These are phyloP conservation scores for Eristalinus aeneus DNA, from an alignment of 2,888 invertebrate species.

Conservation along the genomic window DNA sequence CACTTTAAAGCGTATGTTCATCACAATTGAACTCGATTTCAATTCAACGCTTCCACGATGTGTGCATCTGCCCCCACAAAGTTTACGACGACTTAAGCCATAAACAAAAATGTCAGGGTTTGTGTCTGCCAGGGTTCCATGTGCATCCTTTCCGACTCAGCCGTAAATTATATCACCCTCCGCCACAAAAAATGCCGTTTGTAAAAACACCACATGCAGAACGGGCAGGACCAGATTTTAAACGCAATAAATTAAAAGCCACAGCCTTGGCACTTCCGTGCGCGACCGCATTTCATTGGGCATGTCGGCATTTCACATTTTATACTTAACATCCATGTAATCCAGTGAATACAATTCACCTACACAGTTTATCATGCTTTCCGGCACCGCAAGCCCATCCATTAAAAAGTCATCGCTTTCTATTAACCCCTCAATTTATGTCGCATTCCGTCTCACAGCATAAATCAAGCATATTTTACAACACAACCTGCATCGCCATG, in stretches of 20 bases:
- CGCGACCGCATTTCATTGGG: background rate
- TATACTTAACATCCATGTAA: conserved; percentile 26
- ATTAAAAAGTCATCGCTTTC: conserved; percentile 46
- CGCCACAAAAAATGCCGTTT: background rate
- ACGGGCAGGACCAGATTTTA: background rate
- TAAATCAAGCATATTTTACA: conserved; percentile 50
- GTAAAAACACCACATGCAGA: background rate
- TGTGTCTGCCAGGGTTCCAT: background rate
- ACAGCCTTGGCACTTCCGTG: background rate
- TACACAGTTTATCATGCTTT: conserved; percentile 13
- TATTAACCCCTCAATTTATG: conserved; percentile 22
- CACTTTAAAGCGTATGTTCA: too few relatives aligned
- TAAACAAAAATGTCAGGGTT: background rate
- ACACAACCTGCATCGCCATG: conserved; percentile 7
- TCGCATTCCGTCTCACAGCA: conserved; percentile 13
- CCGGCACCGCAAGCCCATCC: background rate
- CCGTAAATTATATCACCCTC: background rate
- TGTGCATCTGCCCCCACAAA: too few relatives aligned
- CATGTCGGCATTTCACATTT: background rate
- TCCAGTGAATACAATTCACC: background rate
- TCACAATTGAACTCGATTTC: too few relatives aligned
- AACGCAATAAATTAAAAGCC: background rate
- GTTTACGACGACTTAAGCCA: background rate
- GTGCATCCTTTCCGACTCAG: background rate
- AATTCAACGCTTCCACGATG: too few relatives aligned